A percentile compares a stretch with the other conserved stretches of the same genome.
Evolutionary conservation across 2,888 invertebrate genomes (phyloP).

Genomic region (Eupithecia insigniata): DNA sequence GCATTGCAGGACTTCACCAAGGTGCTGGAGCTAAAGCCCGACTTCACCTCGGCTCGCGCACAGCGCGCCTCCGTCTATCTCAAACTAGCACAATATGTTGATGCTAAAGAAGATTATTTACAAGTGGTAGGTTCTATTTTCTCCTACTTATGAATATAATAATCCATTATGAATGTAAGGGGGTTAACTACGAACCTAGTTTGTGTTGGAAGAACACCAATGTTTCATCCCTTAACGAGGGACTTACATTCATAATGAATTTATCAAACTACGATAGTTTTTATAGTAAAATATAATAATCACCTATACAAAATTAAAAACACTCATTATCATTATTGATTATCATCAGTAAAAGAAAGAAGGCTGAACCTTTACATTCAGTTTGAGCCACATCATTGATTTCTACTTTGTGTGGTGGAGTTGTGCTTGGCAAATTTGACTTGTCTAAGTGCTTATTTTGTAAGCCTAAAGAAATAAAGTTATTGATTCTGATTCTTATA

Average conservation of each 20-base stretch:
- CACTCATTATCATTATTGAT: too few relatives aligned
- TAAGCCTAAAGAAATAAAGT: too few relatives aligned
- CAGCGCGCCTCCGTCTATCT: conserved; percentile 95
- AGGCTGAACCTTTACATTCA: neutral
- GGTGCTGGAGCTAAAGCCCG: conserved; percentile 93
- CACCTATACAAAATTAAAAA: neutral
- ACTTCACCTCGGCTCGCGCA: conserved; percentile 94
- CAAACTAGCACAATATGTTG: conserved; percentile 93
- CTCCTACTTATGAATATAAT: neutral
- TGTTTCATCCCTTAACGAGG: too few relatives aligned
- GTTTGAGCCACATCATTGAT: neutral
- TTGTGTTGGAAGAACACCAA: too few relatives aligned
- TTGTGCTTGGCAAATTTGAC: neutral
- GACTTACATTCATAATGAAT: too few relatives aligned
- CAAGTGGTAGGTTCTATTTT: conserved; percentile 89
- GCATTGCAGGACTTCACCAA: conserved; percentile 96
- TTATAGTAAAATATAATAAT: neutral
- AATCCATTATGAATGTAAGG: too few relatives aligned
- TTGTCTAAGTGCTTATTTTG: too few relatives aligned
- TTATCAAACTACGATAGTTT: too few relatives aligned
- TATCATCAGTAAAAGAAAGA: neutral
- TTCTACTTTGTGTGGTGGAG: neutral
- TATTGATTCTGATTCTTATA: too few relatives aligned
- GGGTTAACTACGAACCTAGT: too few relatives aligned
- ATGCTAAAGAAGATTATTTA: conserved; percentile 92